Conservation (phyloP, 2,113 vertebrate species). For the Orientallactaga bullata region DNA sequence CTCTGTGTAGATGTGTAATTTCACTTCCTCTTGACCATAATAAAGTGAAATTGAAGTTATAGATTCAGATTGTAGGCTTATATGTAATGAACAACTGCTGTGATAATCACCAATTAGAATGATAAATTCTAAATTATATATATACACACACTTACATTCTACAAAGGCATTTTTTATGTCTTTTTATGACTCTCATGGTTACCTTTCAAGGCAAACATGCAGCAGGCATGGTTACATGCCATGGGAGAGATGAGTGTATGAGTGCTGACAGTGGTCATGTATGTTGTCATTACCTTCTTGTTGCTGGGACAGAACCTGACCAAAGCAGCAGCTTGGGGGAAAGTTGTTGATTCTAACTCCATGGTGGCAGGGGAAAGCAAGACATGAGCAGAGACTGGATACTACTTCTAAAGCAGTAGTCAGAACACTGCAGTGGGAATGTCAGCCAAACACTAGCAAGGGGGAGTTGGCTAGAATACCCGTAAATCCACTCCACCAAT, state of each 20-base stretch:
- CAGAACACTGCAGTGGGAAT: too few species aligned
- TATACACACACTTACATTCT: not conserved
- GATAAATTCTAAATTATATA: constrained; percentile 49
- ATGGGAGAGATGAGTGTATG: not conserved
- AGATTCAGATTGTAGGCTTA: constrained; percentile 1
- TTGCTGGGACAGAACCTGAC: too few species aligned
- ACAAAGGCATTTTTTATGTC: not conserved
- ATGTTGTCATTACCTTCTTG: not conserved
- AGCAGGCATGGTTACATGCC: not conserved
- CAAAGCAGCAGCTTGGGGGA: too few species aligned
- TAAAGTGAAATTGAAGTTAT: constrained; percentile 24
- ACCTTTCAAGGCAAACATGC: not conserved
- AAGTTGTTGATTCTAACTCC: too few species aligned
- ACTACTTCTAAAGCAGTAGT: too few species aligned
- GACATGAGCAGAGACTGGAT: too few species aligned
- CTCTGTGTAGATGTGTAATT: constrained; percentile 53
- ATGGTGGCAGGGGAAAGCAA: too few species aligned
- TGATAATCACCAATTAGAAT: constrained; percentile 45
- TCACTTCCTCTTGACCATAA: not conserved
- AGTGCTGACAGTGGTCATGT: not conserved
- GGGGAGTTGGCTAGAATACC: too few species aligned
- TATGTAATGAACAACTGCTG: constrained; percentile 37
- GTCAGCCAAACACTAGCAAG: too few species aligned
- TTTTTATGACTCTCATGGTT: not conserved
- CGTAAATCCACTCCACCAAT: too few species aligned